Evolutionary conservation across 2,797 vertebrate species (phyloP), one percentile per base, ranked within the genome.

Genomic region (Xenentodon cancila): DNA sequence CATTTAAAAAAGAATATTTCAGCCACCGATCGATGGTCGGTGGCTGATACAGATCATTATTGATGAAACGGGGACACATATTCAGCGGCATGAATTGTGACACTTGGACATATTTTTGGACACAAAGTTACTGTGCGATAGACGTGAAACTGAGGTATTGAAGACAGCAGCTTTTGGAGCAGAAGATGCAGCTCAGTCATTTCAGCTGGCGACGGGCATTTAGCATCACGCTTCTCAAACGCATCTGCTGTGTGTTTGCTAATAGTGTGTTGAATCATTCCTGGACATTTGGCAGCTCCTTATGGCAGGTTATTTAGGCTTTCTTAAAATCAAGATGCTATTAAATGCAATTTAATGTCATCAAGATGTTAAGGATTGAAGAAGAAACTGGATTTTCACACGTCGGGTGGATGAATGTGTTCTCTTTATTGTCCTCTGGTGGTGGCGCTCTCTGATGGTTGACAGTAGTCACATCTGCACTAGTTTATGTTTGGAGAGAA

Each of bases 401-500:
- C 25, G 5, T 15, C 1, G 7, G 15, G 4, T 2, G 1, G 32
- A 45, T 1, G 52, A 27, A n/a, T 16, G 6, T 37, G 54, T 71
- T 49, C 7, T 54, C 25, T 40, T 17, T 1, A 6, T 4, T 5
- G 16, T n/a, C n/a, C n/a, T n/a, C 17, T 44, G 1, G 7, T 44
- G 6, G 32, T 9, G 32, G 32, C 7, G 32, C 32, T 32, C 32
- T 9, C 2, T 32, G 32, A 32, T 9, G 6, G 32, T 32, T 37
- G 34, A 37, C 34, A 37, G 12, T 13, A 11, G 34, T 13, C 11
- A 37, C 34, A 37, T 37, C 34, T 37, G 51, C 63, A 59, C 19
- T 61, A 59, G 34, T 58, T 20, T 64, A 78, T 37, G n/a, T 60
- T 45, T 30, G 45, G 67, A 59, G 62, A 53, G 56, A 64, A 71